These are phyloP conservation scores for Phyllotreta cruciferae DNA, from an alignment of 2,888 invertebrate genomes.

Conservation along the genomic window DNA sequence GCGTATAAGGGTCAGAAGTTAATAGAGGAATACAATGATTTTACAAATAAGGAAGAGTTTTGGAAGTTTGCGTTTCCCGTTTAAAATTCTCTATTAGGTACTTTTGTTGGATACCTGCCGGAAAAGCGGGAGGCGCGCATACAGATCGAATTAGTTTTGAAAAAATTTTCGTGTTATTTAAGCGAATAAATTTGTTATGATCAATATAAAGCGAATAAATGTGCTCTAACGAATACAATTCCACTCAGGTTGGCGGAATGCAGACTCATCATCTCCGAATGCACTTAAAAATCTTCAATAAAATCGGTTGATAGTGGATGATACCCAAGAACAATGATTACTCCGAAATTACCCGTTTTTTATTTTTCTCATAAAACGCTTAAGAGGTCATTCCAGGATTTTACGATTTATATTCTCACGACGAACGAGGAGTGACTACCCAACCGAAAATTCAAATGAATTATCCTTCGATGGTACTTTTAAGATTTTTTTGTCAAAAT, in stretches of 20 bases:
- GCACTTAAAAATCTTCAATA: constrained; percentile 28
- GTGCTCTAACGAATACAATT: no score
- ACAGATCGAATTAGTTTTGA: no score
- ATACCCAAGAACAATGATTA: constrained; percentile 25
- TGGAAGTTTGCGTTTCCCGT: no score
- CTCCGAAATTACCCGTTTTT: constrained; percentile 26
- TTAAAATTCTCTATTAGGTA: no score
- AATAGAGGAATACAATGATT: no score
- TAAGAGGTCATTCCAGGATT: constrained; percentile 22
- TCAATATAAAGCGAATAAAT: no score
- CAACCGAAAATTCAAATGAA: constrained; percentile 2
- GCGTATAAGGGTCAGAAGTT: no score
- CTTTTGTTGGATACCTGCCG: no score
- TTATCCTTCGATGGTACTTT: background rate
- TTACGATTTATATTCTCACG: constrained; percentile 31
- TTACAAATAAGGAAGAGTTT: no score
- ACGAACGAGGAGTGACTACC: constrained; percentile 1
- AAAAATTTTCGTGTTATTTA: background rate
- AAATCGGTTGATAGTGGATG: constrained; percentile 24
- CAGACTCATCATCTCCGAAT: constrained; percentile 21
- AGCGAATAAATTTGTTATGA: background rate
- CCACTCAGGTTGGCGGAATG: background rate
- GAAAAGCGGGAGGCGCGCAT: no score
- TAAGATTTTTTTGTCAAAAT: no score
- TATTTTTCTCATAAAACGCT: constrained; percentile 29